Evolutionary conservation across 1,140 invertebrate species (phyloP), one percentile per base, ranked within the genome.

Genomic region (Zaprionus kolodkinae): DNA sequence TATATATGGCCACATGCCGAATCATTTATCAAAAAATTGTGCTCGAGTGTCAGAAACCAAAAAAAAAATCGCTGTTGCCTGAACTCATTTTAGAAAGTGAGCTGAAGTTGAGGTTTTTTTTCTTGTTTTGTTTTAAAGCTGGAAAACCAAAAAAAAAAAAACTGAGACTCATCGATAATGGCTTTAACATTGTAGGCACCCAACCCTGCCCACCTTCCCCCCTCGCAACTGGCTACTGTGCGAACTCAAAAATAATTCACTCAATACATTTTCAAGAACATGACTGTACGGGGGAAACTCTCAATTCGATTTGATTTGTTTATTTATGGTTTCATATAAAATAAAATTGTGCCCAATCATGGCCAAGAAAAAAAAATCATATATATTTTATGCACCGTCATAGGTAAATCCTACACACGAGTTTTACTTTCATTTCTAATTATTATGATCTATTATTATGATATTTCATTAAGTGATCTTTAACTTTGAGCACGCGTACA

Each of bases 11-110:
- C 54, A 50, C 52, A 67, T 35, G 52, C 52, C 69, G 40, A 64
- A 89, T 78, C 84, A 89, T 88, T 88, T 88, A 88, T 88, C 84
- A 88, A 81, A 75, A 83, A 78, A 68, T 69, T 66, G 48, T 64
- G 77, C 87, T 78, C 62, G 75, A 86, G 73, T 77, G 78, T 81
- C 82, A 67, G 33, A 35, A 79, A 56, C 55, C 27, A 67, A 40
- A 69, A 75, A 69, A 75, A 65, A 81, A 85, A 88, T 88, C 68
- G 70, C 75, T 87, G 78, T 79, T 77, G 83, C 63, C 69, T 84
- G 84, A 89, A 88, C 78, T 89, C 85, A 88, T 89, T 88, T 88
- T 88, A 88, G 85, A 88, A 88, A 88, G 84, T 88, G 85, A 89
- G 36, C 57, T 61, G 38, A 61, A 76, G 69, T 59, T 61, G 25